These are phyloP conservation scores for Corythoichthys haematopterus DNA, from an alignment of 2,113 vertebrate genomes.

Conservation along the genomic window DNA sequence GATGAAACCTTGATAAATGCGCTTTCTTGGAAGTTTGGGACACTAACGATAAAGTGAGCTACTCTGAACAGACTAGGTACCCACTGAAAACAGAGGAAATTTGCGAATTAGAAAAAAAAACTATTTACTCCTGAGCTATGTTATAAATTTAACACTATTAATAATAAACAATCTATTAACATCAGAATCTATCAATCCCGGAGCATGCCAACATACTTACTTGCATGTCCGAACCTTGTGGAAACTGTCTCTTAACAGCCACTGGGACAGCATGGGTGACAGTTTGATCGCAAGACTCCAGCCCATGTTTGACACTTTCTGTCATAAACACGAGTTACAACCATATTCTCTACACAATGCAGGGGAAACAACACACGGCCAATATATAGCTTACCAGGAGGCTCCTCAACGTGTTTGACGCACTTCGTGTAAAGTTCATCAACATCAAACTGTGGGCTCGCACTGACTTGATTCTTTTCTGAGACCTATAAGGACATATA, in stretches of 20 bases:
- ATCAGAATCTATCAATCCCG: no score
- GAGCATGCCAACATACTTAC: no score
- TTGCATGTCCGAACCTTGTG: background rate
- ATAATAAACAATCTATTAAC: no score
- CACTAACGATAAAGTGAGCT: no score
- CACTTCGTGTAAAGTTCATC: constrained; percentile 90
- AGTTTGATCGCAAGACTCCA: background rate
- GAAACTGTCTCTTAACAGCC: background rate
- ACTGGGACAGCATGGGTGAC: background rate
- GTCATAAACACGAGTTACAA: background rate
- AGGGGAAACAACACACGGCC: no score
- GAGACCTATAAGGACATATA: constrained; percentile 26
- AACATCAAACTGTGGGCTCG: constrained; percentile 61
- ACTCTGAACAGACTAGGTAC: no score
- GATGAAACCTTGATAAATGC: no score
- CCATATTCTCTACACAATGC: background rate
- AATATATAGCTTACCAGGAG: constrained; percentile 66
- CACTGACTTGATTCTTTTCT: constrained; percentile 31
- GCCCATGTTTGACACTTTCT: background rate
- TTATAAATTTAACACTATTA: no score
- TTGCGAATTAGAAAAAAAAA: no score
- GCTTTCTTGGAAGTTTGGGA: no score
- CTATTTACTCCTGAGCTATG: no score
- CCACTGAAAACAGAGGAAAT: no score
- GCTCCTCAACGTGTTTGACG: constrained; percentile 69